Evolutionary conservation across 2,888 invertebrate species (phyloP), one percentile per base, ranked within the genome.

Genomic region (Acrobasis consociella): DNA sequence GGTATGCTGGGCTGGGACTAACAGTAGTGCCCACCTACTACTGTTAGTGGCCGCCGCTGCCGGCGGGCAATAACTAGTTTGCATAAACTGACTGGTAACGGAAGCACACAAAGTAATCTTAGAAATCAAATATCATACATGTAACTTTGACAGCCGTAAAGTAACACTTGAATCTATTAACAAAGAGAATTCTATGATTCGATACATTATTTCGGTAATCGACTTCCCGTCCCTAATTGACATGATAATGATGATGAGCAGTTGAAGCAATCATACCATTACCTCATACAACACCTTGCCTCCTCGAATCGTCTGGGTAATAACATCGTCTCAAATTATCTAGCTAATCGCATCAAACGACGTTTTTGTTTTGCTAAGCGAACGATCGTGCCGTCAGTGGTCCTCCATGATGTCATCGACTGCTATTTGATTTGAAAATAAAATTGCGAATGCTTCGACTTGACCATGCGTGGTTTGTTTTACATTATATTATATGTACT

Each of bases 401-500:
- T 22, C 56, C 22, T 17, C 17, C 13, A 56, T 56, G 56, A 56
- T 56, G 56, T 56, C 56, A 56, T 42, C 56, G 11, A n/a, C 46
- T 46, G 46, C 46, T 46, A 11, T 46, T 13, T 46, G 46, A 42
- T 42, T 46, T 13, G 13, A 13, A 13, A 46, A 46, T 46, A 46
- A 46, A 13, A 11, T 31, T 31, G 31, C 2, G 31, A 31, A 31
- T 31, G 7, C 2, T 22, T 22, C 22, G 22, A 22, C 22, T 22
- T 5, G 22, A 22, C 22, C 22, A 31, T 7, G 2, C 31, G 31
- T 0, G 0, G 31, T 7, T 7, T 31, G 31, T 31, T 2, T 31
- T 31, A n/a, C n/a, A n/a, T n/a, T n/a, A n/a, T n/a, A n/a, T n/a
- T n/a, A n/a, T n/a, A n/a, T n/a, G n/a, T n/a, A n/a, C n/a, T n/a